Percentiles rank a stretch among this genome's conserved stretches.
These are phyloP conservation scores for Limnephilus lunatus DNA, from an alignment of 2,888 invertebrate genomes.

Conservation along the genomic window DNA sequence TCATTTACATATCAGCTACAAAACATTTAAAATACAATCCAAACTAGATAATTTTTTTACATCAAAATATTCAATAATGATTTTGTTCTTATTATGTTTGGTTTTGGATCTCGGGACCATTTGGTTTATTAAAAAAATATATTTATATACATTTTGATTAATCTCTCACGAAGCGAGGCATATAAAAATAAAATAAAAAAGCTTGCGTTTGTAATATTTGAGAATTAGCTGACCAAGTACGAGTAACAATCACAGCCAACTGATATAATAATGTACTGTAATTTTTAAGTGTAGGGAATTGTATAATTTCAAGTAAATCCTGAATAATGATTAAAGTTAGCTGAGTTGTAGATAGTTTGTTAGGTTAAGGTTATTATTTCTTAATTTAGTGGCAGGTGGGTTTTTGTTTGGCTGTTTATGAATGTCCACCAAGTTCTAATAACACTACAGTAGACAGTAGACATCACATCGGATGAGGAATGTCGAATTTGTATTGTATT, in stretches of 20 bases:
- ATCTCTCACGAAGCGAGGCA: not conserved
- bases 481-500: not conserved
- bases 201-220: not conserved
- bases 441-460: too few relatives aligned
- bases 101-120: not conserved
- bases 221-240: not conserved
- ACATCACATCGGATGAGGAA: too few relatives aligned
- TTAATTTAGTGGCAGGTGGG: slow-evolving; percentile 57
- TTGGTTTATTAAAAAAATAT: not conserved
- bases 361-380: slow-evolving; percentile 49
- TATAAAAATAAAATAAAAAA: not conserved
- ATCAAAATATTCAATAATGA: not conserved
- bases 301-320: slow-evolving; percentile 26
- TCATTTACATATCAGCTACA: not conserved
- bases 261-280: slow-evolving; percentile 3
- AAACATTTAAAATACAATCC: not conserved
- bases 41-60: not conserved
- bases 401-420: slow-evolving; percentile 58
- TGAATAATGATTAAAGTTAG: slow-evolving; percentile 32
- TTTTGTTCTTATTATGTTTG: not conserved
- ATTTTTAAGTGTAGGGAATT: not conserved
- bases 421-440: slow-evolving; percentile 33
- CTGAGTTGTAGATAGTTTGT: slow-evolving; percentile 41
- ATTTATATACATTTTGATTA: not conserved
- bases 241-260: slow-evolving; percentile 5